A percentile compares a stretch with the other conserved stretches of the same genome.
These are phyloP conservation scores for Chironomus tentans DNA, from an alignment of 2,888 invertebrate genomes.

Conservation along the genomic window DNA sequence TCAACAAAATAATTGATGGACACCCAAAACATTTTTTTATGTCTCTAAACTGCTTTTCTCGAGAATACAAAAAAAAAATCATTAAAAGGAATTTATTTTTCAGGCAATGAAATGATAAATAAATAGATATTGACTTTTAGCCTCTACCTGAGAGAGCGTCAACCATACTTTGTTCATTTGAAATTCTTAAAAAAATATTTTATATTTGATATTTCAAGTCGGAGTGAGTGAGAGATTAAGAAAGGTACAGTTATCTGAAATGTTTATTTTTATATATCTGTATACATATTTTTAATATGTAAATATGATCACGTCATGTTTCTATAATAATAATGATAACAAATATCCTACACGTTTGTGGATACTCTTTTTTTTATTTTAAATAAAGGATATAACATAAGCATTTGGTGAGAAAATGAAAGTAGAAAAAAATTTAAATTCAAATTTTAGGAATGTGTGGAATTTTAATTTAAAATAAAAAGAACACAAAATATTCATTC, in stretches of 20 bases:
- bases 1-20: no score
- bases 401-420: no score
- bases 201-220: neutral
- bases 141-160: neutral
- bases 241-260: slow-evolving; percentile 22
- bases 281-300: neutral
- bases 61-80: no score
- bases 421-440: no score
- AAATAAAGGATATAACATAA: no score
- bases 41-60: no score
- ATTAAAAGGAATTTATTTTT: no score
- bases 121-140: slow-evolving; percentile 19
- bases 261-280: neutral
- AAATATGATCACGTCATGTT: neutral
- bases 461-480: no score
- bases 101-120: neutral
- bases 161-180: neutral
- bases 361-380: neutral
- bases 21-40: no score
- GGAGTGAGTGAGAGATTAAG: slow-evolving; percentile 11
- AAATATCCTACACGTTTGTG: neutral
- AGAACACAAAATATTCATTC: no score
- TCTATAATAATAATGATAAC: neutral
- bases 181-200: no score
- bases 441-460: no score